phyloP scores from a whole-genome alignment of 2,888 invertebrate species.

The Caenorhabditis sp. region DNA sequence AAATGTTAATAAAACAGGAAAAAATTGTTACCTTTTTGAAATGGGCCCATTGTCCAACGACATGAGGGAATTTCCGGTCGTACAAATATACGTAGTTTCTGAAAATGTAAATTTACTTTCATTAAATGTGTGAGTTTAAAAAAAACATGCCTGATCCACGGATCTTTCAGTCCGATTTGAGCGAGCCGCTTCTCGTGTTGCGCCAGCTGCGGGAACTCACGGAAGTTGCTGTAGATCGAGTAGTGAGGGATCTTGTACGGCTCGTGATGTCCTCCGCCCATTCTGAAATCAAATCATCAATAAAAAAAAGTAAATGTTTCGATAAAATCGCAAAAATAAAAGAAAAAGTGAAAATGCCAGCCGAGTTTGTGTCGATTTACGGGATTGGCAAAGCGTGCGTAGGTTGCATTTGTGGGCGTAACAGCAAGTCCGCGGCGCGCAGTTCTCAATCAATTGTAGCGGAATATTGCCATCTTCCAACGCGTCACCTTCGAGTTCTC shows the following conservation, averaged over 20 bases:
- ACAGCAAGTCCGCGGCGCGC: constrained; percentile 42
- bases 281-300: constrained; percentile 50
- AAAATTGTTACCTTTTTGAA: constrained; percentile 70
- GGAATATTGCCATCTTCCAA: constrained; percentile 48
- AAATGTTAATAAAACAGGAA: not conserved
- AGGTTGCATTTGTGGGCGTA: constrained; percentile 18
- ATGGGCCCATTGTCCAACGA: constrained; percentile 75
- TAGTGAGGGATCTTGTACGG: constrained; percentile 80
- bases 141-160: constrained; percentile 81
- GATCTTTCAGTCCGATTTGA: constrained; percentile 81
- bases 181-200: constrained; percentile 79
- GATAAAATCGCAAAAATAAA: constrained; percentile 9
- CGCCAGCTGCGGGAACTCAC: constrained; percentile 77
- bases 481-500: constrained; percentile 20
- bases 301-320: constrained; percentile 1
- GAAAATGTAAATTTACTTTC: constrained; percentile 35
- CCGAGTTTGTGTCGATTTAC: constrained; percentile 52
- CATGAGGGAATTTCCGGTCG: constrained; percentile 74
- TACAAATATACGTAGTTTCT: constrained; percentile 80
- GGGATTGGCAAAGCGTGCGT: constrained; percentile 33
- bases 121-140: no score
- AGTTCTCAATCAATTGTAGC: constrained; percentile 47
- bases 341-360: constrained; percentile 37
- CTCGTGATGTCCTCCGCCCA: constrained; percentile 79
- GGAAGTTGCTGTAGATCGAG: constrained; percentile 79